phyloP scores from a whole-genome alignment of 2,888 invertebrate genomes.

The Lymantria monacha region DNA sequence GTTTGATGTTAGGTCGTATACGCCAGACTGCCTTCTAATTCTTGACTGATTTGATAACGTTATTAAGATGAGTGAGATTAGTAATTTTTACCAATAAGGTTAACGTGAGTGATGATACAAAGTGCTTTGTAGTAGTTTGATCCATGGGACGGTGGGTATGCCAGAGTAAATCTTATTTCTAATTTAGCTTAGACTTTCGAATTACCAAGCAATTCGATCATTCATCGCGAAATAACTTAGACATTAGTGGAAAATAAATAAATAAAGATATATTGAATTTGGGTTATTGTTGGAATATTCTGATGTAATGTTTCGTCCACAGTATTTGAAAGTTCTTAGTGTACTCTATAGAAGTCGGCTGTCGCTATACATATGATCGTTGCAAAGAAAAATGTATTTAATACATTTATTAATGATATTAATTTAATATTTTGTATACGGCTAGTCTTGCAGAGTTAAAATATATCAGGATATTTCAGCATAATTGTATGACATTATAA shows the following conservation, averaged over 20 bases:
- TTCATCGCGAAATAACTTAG: constrained; percentile 81
- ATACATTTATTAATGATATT: constrained; percentile 54
- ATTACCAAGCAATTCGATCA: constrained; percentile 80
- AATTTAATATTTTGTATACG: constrained; percentile 25
- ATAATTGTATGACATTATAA: constrained; percentile 59
- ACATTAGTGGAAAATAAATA: constrained; percentile 55
- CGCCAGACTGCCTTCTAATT: constrained; percentile 40
- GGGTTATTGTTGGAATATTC: constrained; percentile 54
- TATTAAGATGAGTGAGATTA: constrained; percentile 72
- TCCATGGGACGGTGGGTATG: constrained; percentile 58
- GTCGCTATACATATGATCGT: background rate
- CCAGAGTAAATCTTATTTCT: constrained; percentile 72
- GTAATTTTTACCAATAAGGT: constrained; percentile 66
- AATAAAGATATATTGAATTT: constrained; percentile 70
- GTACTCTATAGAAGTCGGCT: background rate
- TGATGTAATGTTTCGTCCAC: constrained; percentile 28
- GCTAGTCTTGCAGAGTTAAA: constrained; percentile 72
- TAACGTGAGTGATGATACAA: constrained; percentile 62
- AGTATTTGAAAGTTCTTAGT: constrained; percentile 27
- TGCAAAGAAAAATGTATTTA: constrained; percentile 57
- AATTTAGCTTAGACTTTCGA: constrained; percentile 72
- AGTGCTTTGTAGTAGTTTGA: constrained; percentile 68
- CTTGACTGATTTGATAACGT: constrained; percentile 70
- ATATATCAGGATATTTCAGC: constrained; percentile 50
- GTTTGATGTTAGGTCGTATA: background rate